phyloP scores from a whole-genome alignment of 1,140 invertebrate genomes.

The Orius laevigatus region DNA sequence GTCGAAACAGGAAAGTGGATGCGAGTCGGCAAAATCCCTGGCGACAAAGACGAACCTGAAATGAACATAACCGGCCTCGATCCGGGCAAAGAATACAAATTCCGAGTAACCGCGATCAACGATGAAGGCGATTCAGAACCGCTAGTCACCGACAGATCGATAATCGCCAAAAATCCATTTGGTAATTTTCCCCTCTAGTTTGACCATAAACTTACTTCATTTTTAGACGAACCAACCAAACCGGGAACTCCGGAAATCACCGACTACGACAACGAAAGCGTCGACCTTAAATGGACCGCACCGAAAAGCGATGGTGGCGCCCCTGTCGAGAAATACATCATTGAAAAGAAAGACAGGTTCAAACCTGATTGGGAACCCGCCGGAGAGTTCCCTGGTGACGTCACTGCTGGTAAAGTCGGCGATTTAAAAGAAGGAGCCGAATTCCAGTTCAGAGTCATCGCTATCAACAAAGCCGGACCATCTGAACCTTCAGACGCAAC shows the following conservation, averaged over 20 bases:
- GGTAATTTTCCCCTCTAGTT: conserved; percentile 40
- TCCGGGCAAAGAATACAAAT: conserved; percentile 87
- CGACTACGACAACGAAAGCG: conserved; percentile 86
- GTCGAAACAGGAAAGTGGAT: conserved; percentile 78
- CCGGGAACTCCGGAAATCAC: conserved; percentile 78
- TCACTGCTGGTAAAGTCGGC: conserved; percentile 58
- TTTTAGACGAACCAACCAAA: conserved; percentile 60
- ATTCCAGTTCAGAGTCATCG: conserved; percentile 88
- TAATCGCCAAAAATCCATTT: conserved; percentile 91
- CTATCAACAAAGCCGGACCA: conserved; percentile 90
- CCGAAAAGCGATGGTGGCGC: conserved; percentile 88
- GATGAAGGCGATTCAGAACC: conserved; percentile 93
- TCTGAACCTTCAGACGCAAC: conserved; percentile 88
- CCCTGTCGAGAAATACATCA: conserved; percentile 89
- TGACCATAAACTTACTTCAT: not conserved
- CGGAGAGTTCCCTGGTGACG: conserved; percentile 60
- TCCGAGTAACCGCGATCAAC: conserved; percentile 88
- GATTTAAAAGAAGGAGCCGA: conserved; percentile 81
- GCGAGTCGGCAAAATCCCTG: conserved; percentile 59
- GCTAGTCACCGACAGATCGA: conserved; percentile 62
- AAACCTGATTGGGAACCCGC: conserved; percentile 68
- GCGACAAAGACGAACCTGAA: conserved; percentile 50
- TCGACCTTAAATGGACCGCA: conserved; percentile 84
- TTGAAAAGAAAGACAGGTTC: conserved; percentile 85
- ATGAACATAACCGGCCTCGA: conserved; percentile 81